A percentile compares a stretch with the other conserved stretches of the same genome.
Evolutionary conservation across 2,888 invertebrate genomes (phyloP).

Genomic region (Cantharis rustica): DNA sequence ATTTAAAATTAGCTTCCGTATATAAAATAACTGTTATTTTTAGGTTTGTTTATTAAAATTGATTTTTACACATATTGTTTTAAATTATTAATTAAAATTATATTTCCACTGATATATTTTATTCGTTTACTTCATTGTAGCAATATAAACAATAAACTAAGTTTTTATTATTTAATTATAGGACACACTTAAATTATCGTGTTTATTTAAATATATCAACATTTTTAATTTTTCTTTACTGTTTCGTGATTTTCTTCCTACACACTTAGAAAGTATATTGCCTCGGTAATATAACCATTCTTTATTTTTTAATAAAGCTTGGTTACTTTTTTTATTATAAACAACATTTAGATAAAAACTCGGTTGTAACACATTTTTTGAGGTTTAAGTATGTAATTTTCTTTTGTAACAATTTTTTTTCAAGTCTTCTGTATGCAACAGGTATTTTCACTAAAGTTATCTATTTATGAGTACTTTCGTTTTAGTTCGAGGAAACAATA

Average conservation of each 20-base stretch:
- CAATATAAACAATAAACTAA: background rate
- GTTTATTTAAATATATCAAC: background rate
- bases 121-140: background rate
- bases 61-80: background rate
- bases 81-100: background rate
- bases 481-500: conserved; percentile 8
- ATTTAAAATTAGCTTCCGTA: background rate
- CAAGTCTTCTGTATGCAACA: background rate
- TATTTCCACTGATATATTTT: background rate
- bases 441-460: background rate
- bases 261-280: background rate
- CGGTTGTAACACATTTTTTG: background rate
- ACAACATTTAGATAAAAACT: background rate
- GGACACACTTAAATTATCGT: background rate
- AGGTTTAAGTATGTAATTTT: background rate
- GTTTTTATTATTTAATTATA: background rate
- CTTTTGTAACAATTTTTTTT: background rate
- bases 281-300: background rate
- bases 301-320: background rate
- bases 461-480: background rate
- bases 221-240: background rate
- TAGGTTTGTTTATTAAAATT: no score
- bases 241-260: background rate
- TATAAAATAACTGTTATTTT: background rate
- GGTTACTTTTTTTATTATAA: background rate